Conservation (phyloP, 2,797 vertebrate species). For the Distichodus sexfasciatus region DNA sequence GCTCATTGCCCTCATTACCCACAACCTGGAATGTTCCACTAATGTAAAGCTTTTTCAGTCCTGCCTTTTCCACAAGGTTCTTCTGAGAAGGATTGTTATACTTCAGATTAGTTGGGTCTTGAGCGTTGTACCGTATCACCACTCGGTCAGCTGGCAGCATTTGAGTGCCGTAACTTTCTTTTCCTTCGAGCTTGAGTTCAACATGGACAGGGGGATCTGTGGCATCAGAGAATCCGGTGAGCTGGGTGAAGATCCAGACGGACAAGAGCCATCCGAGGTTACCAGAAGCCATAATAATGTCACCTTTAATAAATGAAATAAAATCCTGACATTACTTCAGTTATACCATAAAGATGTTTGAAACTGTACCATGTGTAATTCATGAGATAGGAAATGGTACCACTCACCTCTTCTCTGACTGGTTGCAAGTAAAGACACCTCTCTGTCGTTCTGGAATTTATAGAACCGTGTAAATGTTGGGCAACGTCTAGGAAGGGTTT, state of each 20-base stretch:
- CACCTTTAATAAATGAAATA: not conserved
- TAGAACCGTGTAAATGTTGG: no score
- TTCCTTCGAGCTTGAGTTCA: not conserved
- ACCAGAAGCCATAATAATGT: not conserved
- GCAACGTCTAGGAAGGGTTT: no score
- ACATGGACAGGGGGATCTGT: not conserved
- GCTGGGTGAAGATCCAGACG: not conserved
- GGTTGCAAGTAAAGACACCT: no score
- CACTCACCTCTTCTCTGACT: no score
- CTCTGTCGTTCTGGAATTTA: no score
- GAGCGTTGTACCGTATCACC: not conserved
- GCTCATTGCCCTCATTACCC: not conserved
- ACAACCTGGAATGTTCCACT: not conserved
- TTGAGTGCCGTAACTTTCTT: not conserved
- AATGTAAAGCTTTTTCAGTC: not conserved
- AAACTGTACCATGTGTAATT: no score
- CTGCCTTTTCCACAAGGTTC: not conserved
- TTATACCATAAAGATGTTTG: not conserved
- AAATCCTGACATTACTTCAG: not conserved
- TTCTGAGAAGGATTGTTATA: not conserved
- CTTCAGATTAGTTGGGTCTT: not conserved
- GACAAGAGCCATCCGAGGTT: not conserved
- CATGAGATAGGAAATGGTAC: no score
- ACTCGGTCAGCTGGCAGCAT: not conserved
- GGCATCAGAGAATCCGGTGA: not conserved